These are phyloP conservation scores for Ciconia stormi DNA, from an alignment of 2,113 vertebrate genomes.

Conservation along the genomic window DNA sequence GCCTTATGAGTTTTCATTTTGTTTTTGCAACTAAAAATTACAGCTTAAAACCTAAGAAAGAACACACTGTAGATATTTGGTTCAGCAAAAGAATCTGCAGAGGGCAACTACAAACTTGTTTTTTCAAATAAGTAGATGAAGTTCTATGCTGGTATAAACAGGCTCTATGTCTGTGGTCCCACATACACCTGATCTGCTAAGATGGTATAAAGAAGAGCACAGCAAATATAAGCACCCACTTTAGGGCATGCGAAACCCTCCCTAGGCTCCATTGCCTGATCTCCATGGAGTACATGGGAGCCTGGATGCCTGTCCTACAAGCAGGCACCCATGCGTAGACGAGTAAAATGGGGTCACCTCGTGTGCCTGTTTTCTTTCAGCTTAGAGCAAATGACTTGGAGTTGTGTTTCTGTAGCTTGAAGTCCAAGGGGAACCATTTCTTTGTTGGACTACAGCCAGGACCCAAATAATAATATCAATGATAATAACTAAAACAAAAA, in stretches of 20 bases:
- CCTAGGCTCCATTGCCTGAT: not conserved
- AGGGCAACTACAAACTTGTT: not conserved
- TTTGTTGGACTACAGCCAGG: not conserved
- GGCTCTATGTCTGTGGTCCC: not conserved
- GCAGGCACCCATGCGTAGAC: rapidly evolving
- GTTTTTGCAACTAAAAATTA: not conserved
- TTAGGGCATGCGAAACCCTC: not conserved
- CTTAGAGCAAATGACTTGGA: not conserved
- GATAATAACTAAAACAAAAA: not conserved
- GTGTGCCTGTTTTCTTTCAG: not conserved
- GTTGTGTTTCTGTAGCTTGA: not conserved
- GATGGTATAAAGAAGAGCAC: not conserved
- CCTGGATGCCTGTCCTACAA: not conserved
- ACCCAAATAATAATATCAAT: not conserved
- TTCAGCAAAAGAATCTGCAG: not conserved
- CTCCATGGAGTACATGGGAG: not conserved
- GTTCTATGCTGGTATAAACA: not conserved
- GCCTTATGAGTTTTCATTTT: not conserved
- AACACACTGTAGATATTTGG: not conserved
- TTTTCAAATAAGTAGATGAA: not conserved
- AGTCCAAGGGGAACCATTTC: not conserved
- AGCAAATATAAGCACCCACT: not conserved
- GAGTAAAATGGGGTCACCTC: not conserved
- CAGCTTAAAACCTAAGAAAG: not conserved
- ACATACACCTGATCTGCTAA: not conserved